A percentile compares a stretch with the other conserved stretches of the same genome.
Conservation (phyloP, 1,140 invertebrate genomes). For the Ylistrum balloti region DNA sequence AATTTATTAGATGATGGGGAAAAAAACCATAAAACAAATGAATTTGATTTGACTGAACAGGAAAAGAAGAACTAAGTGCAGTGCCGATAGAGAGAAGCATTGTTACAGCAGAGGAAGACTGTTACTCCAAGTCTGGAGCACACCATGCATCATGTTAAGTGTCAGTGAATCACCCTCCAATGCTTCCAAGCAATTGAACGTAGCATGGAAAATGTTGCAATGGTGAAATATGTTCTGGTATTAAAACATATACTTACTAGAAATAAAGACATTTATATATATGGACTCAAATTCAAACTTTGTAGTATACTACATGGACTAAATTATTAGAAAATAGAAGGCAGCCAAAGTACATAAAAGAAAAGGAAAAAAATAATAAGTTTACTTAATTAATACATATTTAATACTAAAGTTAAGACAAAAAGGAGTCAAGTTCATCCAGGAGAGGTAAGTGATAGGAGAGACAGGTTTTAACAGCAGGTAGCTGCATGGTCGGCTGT, state of each 20-base stretch:
- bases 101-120: not conserved
- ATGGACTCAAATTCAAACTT: not conserved
- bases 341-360: slow-evolving; percentile 6
- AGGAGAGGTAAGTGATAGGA: not conserved
- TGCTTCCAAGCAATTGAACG: not conserved
- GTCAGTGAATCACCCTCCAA: not conserved
- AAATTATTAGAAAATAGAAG: not conserved
- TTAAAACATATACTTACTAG: not conserved
- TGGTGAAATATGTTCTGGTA: not conserved
- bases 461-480: not conserved
- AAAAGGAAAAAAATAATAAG: slow-evolving; percentile 40
- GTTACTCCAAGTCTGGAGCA: not conserved
- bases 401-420: slow-evolving; percentile 1
- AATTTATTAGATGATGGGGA: not conserved
- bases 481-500: slow-evolving; percentile 13
- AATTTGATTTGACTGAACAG: not conserved
- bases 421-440: slow-evolving; percentile 12
- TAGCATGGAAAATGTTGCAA: not conserved
- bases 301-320: not conserved
- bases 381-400: slow-evolving; percentile 26
- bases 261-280: not conserved
- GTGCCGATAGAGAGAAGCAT: not conserved
- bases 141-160: not conserved
- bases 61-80: slow-evolving; percentile 27
- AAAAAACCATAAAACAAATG: not conserved